These are phyloP conservation scores for Phaethornis superciliosus DNA, from an alignment of 2,113 vertebrate species.

Conservation along the genomic window DNA sequence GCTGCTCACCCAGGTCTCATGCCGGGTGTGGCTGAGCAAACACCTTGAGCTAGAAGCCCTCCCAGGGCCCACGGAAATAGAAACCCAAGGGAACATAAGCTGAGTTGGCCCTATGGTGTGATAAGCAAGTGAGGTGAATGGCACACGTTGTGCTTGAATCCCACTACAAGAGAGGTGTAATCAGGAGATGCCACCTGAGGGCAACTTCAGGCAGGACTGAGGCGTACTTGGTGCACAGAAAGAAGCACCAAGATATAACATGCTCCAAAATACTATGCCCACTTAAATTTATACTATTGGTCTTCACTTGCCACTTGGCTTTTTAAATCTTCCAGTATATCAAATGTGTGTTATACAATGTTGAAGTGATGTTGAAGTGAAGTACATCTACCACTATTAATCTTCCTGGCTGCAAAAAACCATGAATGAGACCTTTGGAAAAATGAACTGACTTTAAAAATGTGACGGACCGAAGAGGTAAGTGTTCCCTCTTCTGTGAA, in stretches of 20 bases:
- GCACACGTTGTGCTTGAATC: not conserved
- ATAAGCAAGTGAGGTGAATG: not conserved
- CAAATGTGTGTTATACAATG: not conserved
- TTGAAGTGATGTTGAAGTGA: not conserved
- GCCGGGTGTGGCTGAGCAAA: not conserved
- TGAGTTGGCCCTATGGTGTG: not conserved
- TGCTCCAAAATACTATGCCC: not conserved
- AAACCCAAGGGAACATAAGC: not conserved
- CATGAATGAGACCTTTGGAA: not conserved
- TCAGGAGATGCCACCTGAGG: not conserved
- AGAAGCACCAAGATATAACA: not conserved
- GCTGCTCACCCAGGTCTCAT: not conserved
- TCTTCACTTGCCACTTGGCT: not conserved
- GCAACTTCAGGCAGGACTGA: not conserved
- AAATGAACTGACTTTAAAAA: not conserved
- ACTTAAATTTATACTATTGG: not conserved
- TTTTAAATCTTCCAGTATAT: not conserved
- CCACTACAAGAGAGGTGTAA: not conserved
- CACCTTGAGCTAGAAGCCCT: not conserved
- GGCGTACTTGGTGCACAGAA: not conserved
- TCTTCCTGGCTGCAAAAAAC: not conserved
- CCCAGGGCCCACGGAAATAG: not conserved
- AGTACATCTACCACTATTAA: not conserved
- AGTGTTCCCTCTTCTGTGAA: not conserved
- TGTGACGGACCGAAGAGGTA: not conserved